phyloP scores from a whole-genome alignment of 1,140 invertebrate species.

The Aphis craccivora region DNA sequence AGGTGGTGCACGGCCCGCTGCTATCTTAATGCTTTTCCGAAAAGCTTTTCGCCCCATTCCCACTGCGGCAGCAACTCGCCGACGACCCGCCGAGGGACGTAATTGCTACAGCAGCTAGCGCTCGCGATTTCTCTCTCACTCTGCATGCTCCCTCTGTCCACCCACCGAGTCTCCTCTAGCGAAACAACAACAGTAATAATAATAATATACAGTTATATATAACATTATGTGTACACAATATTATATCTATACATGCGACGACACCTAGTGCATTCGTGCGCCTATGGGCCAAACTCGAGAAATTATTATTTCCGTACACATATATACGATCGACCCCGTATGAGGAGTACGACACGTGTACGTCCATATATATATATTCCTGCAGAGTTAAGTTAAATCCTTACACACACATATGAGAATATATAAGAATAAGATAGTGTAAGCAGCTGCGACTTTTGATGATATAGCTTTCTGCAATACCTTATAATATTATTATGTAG shows the following conservation, averaged over 20 bases:
- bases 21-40: slow-evolving; percentile 57
- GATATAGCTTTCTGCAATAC: background rate
- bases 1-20: slow-evolving; percentile 27
- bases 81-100: slow-evolving; percentile 17
- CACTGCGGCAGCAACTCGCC: background rate
- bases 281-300: background rate
- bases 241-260: background rate
- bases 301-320: background rate
- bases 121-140: background rate
- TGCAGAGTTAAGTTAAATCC: background rate
- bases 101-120: background rate
- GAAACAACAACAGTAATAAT: background rate
- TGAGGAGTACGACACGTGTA: background rate
- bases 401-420: background rate
- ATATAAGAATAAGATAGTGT: background rate
- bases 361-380: background rate
- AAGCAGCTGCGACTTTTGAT: background rate
- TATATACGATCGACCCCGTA: background rate
- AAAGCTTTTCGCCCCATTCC: slow-evolving; percentile 50
- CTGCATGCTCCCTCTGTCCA: background rate
- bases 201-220: background rate
- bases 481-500: background rate
- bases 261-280: background rate
- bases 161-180: no score
- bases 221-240: background rate